Conservation (phyloP, 2,797 vertebrate genomes). For the Melanotaenia pygmaea region DNA sequence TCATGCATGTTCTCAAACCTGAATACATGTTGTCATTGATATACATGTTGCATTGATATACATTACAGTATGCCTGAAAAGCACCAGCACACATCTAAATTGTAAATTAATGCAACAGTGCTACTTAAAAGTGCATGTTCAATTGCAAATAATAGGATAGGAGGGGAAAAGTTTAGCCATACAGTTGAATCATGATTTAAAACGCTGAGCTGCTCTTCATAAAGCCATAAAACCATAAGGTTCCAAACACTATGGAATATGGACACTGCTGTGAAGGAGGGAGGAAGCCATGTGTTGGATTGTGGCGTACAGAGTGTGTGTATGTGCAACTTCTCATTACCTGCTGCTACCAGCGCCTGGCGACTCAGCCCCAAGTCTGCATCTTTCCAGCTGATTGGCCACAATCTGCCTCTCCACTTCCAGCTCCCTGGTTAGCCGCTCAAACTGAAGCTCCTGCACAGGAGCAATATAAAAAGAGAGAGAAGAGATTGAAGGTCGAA, state of each 20-base stretch:
- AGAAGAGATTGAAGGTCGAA: constrained; percentile 27
- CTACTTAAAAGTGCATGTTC: not conserved
- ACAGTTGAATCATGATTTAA: constrained; percentile 37
- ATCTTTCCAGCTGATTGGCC: constrained; percentile 99
- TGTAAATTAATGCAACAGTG: not conserved
- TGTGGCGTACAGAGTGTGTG: constrained; percentile 31
- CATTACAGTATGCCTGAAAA: not conserved
- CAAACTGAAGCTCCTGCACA: constrained; percentile 98
- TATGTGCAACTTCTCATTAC: constrained; percentile 80
- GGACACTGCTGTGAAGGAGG: constrained; percentile 67
- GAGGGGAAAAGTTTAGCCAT: constrained; percentile 12
- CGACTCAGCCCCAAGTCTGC: constrained; percentile 96
- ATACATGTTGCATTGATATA: constrained; percentile 6
- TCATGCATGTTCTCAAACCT: constrained; percentile 15
- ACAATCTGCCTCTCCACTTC: constrained; percentile 99
- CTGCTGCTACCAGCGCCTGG: constrained; percentile 96
- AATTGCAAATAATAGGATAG: constrained; percentile 14
- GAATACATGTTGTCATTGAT: constrained; percentile 12
- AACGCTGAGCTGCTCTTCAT: constrained; percentile 42
- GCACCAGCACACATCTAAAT: not conserved
- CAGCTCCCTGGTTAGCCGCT: constrained; percentile 98
- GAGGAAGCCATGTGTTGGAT: constrained; percentile 67
- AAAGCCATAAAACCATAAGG: constrained; percentile 69
- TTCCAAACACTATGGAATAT: constrained; percentile 59
- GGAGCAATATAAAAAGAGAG: constrained; percentile 52